These are phyloP conservation scores for Drosophila bocqueti DNA, from an alignment of 1,140 invertebrate species.

Conservation along the genomic window DNA sequence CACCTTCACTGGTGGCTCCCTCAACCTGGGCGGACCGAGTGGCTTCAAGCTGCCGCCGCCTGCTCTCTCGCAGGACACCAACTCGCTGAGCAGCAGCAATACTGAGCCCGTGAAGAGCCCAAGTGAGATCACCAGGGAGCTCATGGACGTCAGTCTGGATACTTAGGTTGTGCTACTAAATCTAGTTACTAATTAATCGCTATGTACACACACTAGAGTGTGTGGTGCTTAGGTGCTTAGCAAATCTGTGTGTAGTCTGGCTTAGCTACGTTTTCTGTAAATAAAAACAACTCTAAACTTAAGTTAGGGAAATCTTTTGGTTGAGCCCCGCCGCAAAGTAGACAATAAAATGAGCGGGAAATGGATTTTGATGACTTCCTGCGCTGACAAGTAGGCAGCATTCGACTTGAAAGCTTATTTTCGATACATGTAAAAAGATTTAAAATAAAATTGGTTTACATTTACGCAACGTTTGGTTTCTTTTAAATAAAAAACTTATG, in stretches of 20 bases:
- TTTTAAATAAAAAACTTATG: background rate
- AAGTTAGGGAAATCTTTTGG: conserved; percentile 5
- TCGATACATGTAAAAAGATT: background rate
- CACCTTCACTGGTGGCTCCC: conserved; percentile 5
- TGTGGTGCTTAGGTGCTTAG: conserved; percentile 27
- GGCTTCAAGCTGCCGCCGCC: conserved; percentile 72
- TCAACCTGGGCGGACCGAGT: conserved; percentile 44
- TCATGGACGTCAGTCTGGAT: conserved; percentile 80
- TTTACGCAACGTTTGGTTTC: background rate
- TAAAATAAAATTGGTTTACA: conserved; percentile 5
- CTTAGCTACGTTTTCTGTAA: conserved; percentile 37
- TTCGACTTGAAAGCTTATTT: background rate
- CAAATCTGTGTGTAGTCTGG: conserved; percentile 27
- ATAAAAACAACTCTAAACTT: conserved; percentile 27
- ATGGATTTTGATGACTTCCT: no score
- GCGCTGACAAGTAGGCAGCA: background rate
- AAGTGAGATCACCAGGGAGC: conserved; percentile 74
- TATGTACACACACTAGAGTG: background rate
- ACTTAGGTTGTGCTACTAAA: conserved; percentile 42
- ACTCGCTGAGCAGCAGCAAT: conserved; percentile 34
- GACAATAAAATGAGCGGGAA: background rate
- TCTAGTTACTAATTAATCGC: conserved; percentile 29
- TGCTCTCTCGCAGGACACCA: conserved; percentile 56
- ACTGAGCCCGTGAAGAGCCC: conserved; percentile 40
- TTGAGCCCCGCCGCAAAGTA: background rate